Evolutionary conservation across 2,888 invertebrate species (phyloP), one percentile per base, ranked within the genome.

Genomic region (Lepas anatifera): DNA sequence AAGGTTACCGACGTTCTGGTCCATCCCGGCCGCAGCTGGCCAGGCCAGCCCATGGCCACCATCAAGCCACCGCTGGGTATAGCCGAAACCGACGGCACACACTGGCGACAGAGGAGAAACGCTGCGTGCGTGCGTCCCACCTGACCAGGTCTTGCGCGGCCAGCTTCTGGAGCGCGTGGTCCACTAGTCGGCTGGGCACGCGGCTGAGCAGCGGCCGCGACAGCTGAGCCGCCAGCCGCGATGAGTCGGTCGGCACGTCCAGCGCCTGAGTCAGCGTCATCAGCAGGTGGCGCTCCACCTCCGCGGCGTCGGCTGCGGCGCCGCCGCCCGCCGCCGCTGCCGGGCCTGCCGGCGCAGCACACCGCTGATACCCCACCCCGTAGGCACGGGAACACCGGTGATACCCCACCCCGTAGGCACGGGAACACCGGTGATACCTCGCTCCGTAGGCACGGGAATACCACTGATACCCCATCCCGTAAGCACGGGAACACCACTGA

Each of bases 241-340:
- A 83, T 0, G 89, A 88, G 67, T 87, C 86, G 66, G 87, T 85
- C 0, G 91, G 90, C 71, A 90, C 81, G 72, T 87, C 86, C 4
- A 89, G 80, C 2, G 86, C 84, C 37, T 84, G 88, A 74, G 87
- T 87, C 16, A 92, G 80, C 58, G 86, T 84, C 76, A 85, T 84
- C 67, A 91, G 78, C 35, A 91, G 81, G 48, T 83, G 83, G 72
- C 83, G 84, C 77, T 89, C 89, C 13, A 87, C 80, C 74, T 85
- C 84, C 84, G 88, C 75, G 87, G 87, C 11, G 92, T 80, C 58
- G 84, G 76, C 85, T 84, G 67, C 90, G 78, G 35, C 90, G 81
- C 50, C 83, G 83, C 72, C 83, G 84, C 16, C 41, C 11, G 41
- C 4, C 41, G 41, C 16, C 41, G 16, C 11, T 1, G 41, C 41